phyloP scores from a whole-genome alignment of 1,140 invertebrate genomes.

The Macrosteles quadrilineatus region DNA sequence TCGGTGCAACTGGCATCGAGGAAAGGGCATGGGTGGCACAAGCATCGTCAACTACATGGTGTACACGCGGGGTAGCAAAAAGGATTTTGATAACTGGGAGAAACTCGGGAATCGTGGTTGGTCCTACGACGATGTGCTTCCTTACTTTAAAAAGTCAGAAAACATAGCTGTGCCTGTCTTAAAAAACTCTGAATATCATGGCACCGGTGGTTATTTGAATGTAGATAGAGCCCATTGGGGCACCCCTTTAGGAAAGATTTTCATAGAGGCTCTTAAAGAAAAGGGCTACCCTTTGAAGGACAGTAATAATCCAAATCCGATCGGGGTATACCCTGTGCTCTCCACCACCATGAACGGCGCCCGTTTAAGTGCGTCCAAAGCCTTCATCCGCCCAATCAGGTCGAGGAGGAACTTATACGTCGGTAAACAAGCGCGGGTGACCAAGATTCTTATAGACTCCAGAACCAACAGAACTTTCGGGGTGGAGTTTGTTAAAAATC shows the following conservation, averaged over 20 bases:
- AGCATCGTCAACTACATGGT: conserved; percentile 83
- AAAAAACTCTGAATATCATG: conserved; percentile 57
- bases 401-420: conserved; percentile 69
- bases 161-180: conserved; percentile 53
- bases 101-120: conserved; percentile 81
- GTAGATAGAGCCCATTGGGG: conserved; percentile 65
- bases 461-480: conserved; percentile 60
- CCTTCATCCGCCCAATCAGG: conserved; percentile 58
- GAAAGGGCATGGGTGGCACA: conserved; percentile 70
- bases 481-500: conserved; percentile 63
- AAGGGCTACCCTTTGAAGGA: conserved; percentile 59
- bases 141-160: conserved; percentile 83
- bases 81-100: conserved; percentile 73
- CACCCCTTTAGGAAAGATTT: conserved; percentile 55
- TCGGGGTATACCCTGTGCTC: conserved; percentile 65
- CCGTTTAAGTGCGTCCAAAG: conserved; percentile 63
- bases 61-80: conserved; percentile 68
- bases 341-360: conserved; percentile 63
- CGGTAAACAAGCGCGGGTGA: conserved; percentile 64
- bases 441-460: conserved; percentile 65
- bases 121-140: conserved; percentile 79
- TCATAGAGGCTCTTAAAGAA: conserved; percentile 57
- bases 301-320: conserved; percentile 61
- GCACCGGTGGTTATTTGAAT: conserved; percentile 65
- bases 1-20: conserved; percentile 70